A percentile compares a stretch with the other conserved stretches of the same genome.
phyloP scores from a whole-genome alignment of 2,797 vertebrate genomes.

The Poeciliopsis gracilis region DNA sequence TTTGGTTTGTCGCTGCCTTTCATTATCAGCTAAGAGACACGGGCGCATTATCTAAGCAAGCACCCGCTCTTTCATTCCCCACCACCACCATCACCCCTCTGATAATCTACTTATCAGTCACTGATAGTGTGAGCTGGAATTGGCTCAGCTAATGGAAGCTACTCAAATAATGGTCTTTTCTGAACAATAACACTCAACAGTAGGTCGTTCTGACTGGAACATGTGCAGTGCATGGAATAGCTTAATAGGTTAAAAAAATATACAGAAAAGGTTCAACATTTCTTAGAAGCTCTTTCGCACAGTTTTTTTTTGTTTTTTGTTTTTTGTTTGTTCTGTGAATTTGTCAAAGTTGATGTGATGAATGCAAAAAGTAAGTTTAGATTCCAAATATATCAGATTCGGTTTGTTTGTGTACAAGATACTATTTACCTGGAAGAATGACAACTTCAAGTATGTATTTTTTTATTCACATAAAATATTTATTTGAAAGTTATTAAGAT shows the following conservation, averaged over 20 bases:
- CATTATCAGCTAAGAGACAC: constrained; percentile 59
- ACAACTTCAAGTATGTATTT: not conserved
- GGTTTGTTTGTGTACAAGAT: not conserved
- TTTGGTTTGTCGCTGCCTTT: constrained; percentile 59
- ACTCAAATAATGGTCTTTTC: constrained; percentile 56
- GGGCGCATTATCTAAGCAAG: constrained; percentile 67
- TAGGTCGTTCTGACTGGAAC: constrained; percentile 37
- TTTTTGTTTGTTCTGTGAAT: not conserved
- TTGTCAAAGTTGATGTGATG: not conserved
- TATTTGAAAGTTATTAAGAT: not conserved
- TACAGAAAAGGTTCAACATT: not conserved
- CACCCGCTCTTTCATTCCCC: constrained; percentile 27
- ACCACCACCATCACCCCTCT: constrained; percentile 15
- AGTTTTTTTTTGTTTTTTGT: no score
- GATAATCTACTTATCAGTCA: constrained; percentile 69
- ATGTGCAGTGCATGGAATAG: constrained; percentile 8
- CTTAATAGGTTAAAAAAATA: constrained; percentile 2
- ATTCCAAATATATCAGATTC: not conserved
- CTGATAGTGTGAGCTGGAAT: constrained; percentile 64
- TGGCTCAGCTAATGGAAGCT: constrained; percentile 62
- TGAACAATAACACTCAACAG: constrained; percentile 30
- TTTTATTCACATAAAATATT: not conserved
- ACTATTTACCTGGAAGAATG: not conserved
- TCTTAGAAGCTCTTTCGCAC: not conserved
- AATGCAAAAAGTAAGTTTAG: not conserved